phyloP scores from a whole-genome alignment of 1,140 invertebrate genomes.

The Tachypleus tridentatus region DNA sequence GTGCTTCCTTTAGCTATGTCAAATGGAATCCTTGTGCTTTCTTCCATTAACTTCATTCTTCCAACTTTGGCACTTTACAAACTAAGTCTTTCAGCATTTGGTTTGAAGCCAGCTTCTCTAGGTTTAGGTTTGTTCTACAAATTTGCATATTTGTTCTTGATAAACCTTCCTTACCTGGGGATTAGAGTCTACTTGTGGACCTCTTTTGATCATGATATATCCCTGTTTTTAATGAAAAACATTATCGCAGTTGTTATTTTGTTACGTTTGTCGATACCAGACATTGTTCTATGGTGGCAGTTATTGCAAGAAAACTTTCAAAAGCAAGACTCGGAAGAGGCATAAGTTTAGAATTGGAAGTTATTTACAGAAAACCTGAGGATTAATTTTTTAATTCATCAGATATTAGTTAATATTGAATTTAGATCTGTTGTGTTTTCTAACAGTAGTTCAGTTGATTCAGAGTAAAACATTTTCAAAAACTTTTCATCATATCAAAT shows the following conservation, averaged over 20 bases:
- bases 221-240: conserved; percentile 49
- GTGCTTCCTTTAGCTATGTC: conserved; percentile 33
- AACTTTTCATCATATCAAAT: too few species aligned
- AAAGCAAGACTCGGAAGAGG: too few species aligned
- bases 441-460: too few species aligned
- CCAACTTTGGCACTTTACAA: conserved; percentile 44
- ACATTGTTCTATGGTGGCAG: conserved; percentile 24
- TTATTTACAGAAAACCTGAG: too few species aligned
- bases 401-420: too few species aligned
- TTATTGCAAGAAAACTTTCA: not conserved
- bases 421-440: too few species aligned
- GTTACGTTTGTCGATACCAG: conserved; percentile 32
- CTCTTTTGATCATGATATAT: conserved; percentile 35
- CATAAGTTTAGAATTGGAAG: too few species aligned
- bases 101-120: conserved; percentile 23
- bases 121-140: conserved; percentile 33
- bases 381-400: too few species aligned
- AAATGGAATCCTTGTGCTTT: conserved; percentile 38
- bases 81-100: conserved; percentile 37
- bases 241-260: conserved; percentile 38
- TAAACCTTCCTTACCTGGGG: conserved; percentile 45
- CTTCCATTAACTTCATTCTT: conserved; percentile 44
- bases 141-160: conserved; percentile 35
- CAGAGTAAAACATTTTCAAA: too few species aligned
- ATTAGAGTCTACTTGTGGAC: conserved; percentile 44